Evolutionary conservation across 2,113 vertebrate species (phyloP).

Genomic region (Vulpes vulpes): DNA sequence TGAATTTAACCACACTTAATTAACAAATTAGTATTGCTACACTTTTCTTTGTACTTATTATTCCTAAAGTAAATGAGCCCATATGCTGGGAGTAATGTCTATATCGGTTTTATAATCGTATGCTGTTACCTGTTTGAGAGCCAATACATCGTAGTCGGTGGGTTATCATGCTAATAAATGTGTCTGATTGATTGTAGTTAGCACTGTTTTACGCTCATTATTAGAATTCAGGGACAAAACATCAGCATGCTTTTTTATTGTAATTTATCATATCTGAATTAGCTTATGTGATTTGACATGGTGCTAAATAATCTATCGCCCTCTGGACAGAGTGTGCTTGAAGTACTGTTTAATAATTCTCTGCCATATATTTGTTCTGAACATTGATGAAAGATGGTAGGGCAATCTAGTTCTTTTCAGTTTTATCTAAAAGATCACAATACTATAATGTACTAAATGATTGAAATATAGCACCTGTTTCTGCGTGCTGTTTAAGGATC

Average conservation of each 20-base stretch:
- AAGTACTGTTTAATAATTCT: conserved; percentile 58
- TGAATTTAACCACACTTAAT: conserved; percentile 50
- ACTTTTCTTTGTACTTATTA: neutral
- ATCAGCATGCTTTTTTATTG: neutral
- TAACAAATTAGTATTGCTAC: conserved; percentile 43
- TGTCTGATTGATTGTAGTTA: neutral
- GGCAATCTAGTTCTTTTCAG: neutral
- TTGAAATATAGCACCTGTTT: conserved; percentile 60
- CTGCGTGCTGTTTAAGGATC: conserved; percentile 65
- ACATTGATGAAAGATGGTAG: conserved; percentile 46
- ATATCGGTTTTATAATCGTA: neutral
- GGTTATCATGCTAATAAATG: neutral
- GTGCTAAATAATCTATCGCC: conserved; percentile 20
- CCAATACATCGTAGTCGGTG: neutral
- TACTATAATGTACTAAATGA: conserved; percentile 1
- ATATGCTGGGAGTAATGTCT: neutral
- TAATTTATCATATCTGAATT: conserved; percentile 61
- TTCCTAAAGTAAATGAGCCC: neutral
- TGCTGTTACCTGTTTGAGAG: neutral
- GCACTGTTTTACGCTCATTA: neutral
- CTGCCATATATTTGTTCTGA: conserved; percentile 56
- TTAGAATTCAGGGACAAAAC: conserved; percentile 58
- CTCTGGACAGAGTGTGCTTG: conserved; percentile 9
- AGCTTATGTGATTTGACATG: conserved; percentile 38
- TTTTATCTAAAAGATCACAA: conserved; percentile 69